Evolutionary conservation across 2,113 vertebrate species (phyloP), one percentile per base, ranked within the genome.

Genomic region (Brachypteracias leptosomus): DNA sequence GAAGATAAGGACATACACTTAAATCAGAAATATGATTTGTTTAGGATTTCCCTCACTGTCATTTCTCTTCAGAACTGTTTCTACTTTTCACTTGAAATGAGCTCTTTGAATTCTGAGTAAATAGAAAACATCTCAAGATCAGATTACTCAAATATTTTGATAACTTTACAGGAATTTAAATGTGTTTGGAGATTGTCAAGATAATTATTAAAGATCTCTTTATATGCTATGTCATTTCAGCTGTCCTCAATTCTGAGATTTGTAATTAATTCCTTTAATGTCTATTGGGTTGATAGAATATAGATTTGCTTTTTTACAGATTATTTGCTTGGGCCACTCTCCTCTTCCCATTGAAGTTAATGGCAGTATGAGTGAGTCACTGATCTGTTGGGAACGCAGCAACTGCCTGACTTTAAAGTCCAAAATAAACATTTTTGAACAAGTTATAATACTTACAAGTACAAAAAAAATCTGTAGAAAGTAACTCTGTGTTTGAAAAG

Each of bases 31-130:
- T 82, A 18, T 59, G 79, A 66, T 94, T 94, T 96, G 66, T 86
- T 92, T 92, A 90, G 83, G 73, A 22, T 94, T 96, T 85, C 85
- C 54, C 61, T 85, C 29, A 90, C 44, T 88, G 92, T 73, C 71
- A 75, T 95, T 95, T 96, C 86, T 95, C 58, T 96, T 96, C 88
- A 94, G 90, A 97, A 91, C 36, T 92, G 24, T 87, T 97, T 96
- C 82, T 86, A 91, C 80, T 61, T 96, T 97, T 96, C 82, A 84
- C 79, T 88, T 95, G 74, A 96, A 95, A 91, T 63, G 78, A 92
- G 52, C 25, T 96, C 31, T 96, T 88, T 93, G 81, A 96, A 72
- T 85, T 93, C 85, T 90, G 86, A 83, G 54, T 96, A 96, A 96
- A 70, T 36, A 95, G 61, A 95, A 96, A 95, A 79, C 94, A 92